A percentile compares a stretch with the other conserved stretches of the same genome.
These are phyloP conservation scores for Anaspis maculata DNA, from an alignment of 2,888 invertebrate species.

Conservation along the genomic window DNA sequence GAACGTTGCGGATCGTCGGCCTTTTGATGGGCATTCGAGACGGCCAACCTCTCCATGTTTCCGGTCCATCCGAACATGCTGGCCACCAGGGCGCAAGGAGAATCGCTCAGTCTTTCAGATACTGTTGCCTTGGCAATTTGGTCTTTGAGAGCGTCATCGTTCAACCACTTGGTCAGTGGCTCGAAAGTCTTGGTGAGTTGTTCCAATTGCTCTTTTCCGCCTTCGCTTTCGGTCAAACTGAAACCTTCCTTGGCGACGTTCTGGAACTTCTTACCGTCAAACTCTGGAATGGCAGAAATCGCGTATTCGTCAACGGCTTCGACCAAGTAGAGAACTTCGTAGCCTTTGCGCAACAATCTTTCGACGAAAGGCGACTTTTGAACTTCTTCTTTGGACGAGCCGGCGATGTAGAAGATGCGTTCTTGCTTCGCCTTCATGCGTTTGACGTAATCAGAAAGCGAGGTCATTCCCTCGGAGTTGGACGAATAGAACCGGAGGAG, in stretches of 20 bases:
- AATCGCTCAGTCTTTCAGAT: conserved; percentile 81
- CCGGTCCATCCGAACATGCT: conserved; percentile 98
- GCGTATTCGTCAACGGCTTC: conserved; percentile 99
- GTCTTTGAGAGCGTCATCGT: conserved; percentile 69
- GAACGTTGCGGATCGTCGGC: conserved; percentile 82
- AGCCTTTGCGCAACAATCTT: conserved; percentile 83
- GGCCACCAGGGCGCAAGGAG: conserved; percentile 94
- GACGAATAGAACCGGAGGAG: conserved; percentile 87
- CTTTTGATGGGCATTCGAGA: conserved; percentile 95
- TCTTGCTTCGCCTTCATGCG: conserved; percentile 95
- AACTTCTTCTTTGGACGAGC: conserved; percentile 77
- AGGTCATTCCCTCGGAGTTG: conserved; percentile 56
- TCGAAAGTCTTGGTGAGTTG: conserved; percentile 71
- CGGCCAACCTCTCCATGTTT: conserved; percentile 95
- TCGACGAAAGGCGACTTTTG: conserved; percentile 93
- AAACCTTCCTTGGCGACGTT: conserved; percentile 99
- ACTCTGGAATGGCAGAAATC: conserved; percentile 92
- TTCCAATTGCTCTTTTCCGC: conserved; percentile 67
- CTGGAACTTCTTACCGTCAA: conserved; percentile 98
- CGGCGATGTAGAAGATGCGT: conserved; percentile 94
- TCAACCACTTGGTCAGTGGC: conserved; percentile 86
- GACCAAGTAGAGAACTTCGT: conserved; percentile 87
- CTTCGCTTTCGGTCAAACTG: conserved; percentile 65
- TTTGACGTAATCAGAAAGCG: conserved; percentile 80
- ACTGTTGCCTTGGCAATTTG: conserved; percentile 70